A percentile compares a stretch with the other conserved stretches of the same genome.
Evolutionary conservation across 2,888 invertebrate species (phyloP).

Genomic region (Drosophila limbata): DNA sequence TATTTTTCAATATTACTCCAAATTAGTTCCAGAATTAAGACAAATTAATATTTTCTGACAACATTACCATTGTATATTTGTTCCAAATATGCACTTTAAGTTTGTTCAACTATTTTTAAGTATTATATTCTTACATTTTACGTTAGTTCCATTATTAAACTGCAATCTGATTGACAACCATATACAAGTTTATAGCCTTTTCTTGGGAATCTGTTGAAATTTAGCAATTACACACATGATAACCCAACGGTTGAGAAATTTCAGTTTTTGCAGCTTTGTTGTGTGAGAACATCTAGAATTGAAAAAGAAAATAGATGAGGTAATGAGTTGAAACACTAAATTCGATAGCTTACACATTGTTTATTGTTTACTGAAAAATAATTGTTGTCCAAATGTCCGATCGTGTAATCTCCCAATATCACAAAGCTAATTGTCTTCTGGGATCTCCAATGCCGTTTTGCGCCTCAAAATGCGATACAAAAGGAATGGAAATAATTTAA

Average conservation of each 20-base stretch:
- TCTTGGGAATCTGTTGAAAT: not conserved
- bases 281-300: not conserved
- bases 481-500: conserved; percentile 53
- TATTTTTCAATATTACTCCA: not conserved
- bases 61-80: not conserved
- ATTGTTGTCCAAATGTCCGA: not conserved
- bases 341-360: not conserved
- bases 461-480: conserved; percentile 44
- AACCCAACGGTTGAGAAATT: not conserved
- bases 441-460: not conserved
- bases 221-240: not conserved
- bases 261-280: not conserved
- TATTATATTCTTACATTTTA: not conserved
- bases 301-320: not conserved
- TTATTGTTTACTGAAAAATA: not conserved
- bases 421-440: not conserved
- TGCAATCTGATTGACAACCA: not conserved
- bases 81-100: conserved; percentile 5
- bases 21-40: too few relatives aligned
- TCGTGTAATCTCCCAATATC: not conserved
- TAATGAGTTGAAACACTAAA: not conserved
- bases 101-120: not conserved
- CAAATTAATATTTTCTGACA: not conserved
- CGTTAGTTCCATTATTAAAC: not conserved
- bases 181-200: not conserved